phyloP scores from a whole-genome alignment of 2,888 invertebrate genomes.

The Drosophila pseudotakahashii region DNA sequence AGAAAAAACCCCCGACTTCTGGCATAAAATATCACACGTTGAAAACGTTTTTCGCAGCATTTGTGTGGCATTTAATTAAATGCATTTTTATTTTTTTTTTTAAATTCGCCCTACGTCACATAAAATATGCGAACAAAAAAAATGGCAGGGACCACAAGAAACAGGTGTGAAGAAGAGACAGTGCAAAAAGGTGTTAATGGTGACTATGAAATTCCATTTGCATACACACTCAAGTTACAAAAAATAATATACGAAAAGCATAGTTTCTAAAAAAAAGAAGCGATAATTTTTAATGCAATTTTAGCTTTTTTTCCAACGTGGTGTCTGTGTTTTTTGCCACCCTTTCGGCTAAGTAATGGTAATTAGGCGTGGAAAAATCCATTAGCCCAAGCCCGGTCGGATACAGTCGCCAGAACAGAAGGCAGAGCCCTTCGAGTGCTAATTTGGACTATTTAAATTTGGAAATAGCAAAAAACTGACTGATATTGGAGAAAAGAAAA shows the following conservation, averaged over 20 bases:
- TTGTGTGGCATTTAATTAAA: slow-evolving; percentile 79
- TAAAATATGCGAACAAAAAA: slow-evolving; percentile 64
- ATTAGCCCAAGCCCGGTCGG: slow-evolving; percentile 51
- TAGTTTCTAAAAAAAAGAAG: slow-evolving; percentile 52
- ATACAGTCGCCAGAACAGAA: slow-evolving; percentile 11
- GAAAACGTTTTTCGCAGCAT: slow-evolving; percentile 70
- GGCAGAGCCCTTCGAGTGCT: not conserved
- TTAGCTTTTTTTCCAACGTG: slow-evolving; percentile 34
- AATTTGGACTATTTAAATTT: not conserved
- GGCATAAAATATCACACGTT: slow-evolving; percentile 67
- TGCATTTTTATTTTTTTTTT: slow-evolving; percentile 59
- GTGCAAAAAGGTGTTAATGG: slow-evolving; percentile 78
- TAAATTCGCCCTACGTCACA: slow-evolving; percentile 52
- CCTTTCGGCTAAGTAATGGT: slow-evolving; percentile 68
- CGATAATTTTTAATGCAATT: slow-evolving; percentile 71
- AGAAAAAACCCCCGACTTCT: slow-evolving; percentile 34
- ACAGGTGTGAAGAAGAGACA: slow-evolving; percentile 43
- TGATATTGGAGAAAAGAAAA: not conserved
- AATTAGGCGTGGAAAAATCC: slow-evolving; percentile 78
- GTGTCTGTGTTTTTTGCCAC: slow-evolving; percentile 26
- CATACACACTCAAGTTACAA: slow-evolving; percentile 58
- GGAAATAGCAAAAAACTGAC: not conserved
- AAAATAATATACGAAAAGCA: slow-evolving; percentile 49
- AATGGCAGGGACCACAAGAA: slow-evolving; percentile 48
- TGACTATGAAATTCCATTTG: slow-evolving; percentile 80